A percentile compares a stretch with the other conserved stretches of the same genome.
Conservation (phyloP, 2,113 vertebrate genomes). For the Scartelaos histophorus region DNA sequence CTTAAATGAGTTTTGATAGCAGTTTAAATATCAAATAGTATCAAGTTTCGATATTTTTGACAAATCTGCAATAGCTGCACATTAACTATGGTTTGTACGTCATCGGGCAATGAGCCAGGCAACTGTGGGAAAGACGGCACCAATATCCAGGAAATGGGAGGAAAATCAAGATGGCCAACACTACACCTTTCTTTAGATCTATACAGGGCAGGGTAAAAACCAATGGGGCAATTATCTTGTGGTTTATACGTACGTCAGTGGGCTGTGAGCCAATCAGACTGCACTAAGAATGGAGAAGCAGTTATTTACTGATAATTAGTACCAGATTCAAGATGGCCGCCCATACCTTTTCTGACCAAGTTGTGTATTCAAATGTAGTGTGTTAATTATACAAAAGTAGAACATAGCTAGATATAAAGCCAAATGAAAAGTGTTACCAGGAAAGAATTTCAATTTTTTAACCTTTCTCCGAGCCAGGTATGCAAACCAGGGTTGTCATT, state of each 20-base stretch:
- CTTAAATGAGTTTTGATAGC: too few species aligned
- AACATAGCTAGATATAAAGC: too few species aligned
- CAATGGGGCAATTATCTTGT: background rate
- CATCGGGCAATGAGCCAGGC: background rate
- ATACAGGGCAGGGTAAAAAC: background rate
- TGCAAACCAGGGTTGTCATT: too few species aligned
- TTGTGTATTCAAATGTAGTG: too few species aligned
- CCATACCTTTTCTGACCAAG: background rate
- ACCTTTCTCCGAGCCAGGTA: too few species aligned
- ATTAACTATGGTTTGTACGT: background rate
- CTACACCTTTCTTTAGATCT: background rate
- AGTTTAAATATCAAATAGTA: too few species aligned
- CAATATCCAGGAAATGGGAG: background rate
- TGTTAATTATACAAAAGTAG: too few species aligned
- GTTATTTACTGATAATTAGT: conserved; percentile 1
- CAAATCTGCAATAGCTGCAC: too few species aligned
- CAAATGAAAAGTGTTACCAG: too few species aligned
- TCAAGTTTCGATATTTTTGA: too few species aligned
- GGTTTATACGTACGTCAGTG: background rate
- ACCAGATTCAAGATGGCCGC: background rate
- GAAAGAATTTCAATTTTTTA: too few species aligned
- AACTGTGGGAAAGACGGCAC: background rate
- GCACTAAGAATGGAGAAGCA: background rate
- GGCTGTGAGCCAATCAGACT: background rate
- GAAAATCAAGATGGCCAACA: background rate